These are phyloP conservation scores for Cecidostiba fungosa DNA, from an alignment of 2,888 invertebrate species.

Conservation along the genomic window DNA sequence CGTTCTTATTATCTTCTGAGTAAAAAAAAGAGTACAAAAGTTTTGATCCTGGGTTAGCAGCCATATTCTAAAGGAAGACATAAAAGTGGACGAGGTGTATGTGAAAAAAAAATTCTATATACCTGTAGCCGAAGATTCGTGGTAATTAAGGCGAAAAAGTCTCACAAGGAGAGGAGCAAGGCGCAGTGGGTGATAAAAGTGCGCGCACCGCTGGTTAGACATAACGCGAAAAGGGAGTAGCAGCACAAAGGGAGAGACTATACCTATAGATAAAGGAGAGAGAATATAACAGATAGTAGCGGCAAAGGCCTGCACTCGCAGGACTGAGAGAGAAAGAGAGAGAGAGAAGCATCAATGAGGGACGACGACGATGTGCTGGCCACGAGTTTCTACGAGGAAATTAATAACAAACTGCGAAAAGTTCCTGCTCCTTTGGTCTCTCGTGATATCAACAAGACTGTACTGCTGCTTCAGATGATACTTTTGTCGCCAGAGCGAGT, in stretches of 20 bases:
- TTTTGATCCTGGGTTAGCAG: background rate
- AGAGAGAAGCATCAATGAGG: background rate
- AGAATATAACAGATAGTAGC: background rate
- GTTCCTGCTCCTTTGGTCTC: background rate
- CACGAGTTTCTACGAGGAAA: slow-evolving; percentile 26
- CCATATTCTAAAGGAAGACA: background rate
- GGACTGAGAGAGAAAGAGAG: background rate
- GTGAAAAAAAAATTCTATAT: background rate
- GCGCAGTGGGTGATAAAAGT: slow-evolving; percentile 10
- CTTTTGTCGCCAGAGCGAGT: background rate
- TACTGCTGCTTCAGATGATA: too few relatives aligned
- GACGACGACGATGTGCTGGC: background rate
- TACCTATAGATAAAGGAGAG: slow-evolving; percentile 22
- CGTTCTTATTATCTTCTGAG: background rate
- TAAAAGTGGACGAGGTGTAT: slow-evolving; percentile 25
- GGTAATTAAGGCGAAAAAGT: too few relatives aligned
- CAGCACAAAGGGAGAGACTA: background rate
- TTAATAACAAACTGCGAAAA: slow-evolving; percentile 18
- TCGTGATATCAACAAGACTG: background rate
- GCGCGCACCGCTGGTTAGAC: background rate
- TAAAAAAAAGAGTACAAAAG: background rate
- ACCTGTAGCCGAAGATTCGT: background rate
- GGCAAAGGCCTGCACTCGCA: background rate
- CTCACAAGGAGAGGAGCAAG: background rate
- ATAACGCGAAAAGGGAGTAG: background rate